Evolutionary conservation across 2,888 invertebrate species (phyloP), one percentile per base, ranked within the genome.

Genomic region (Cataglyphis cursor): DNA sequence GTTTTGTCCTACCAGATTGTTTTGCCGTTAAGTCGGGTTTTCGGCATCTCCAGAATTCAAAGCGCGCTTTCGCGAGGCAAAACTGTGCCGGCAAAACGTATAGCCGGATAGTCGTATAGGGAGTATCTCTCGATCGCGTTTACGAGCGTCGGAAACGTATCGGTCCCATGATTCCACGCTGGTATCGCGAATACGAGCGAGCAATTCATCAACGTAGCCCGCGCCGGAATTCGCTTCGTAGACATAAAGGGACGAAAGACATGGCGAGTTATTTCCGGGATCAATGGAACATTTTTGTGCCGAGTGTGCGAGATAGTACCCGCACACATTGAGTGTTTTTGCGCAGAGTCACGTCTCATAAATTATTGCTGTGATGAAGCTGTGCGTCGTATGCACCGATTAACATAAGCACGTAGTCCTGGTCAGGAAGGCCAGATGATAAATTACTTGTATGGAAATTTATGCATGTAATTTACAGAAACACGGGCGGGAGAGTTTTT

Each of bases 41-140:
- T 54, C 38, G 12, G 15, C 38, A 24, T 28, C 28, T 72, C 21
- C 18, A 24, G 59, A 72, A 80, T 80, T 72, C 59, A 80, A 44
- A 31, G 59, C 0, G 15, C n/a, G 12, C n/a, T 76, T 80, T 41
- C 41, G 10, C 54, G 28, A 38, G 21, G 41, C 57, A 57, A 78
- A 78, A 62, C 21, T 31, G 59, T 57, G 5, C 24, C 31, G 31
- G 41, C 57, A 38, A 78, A 59, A 78, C 57, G 57, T 57, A 44
- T 21, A 65, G 18, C 8, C 31, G 57, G 51, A 57, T 41, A 78
- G 54, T 44, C 41, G 57, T 21, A n/a, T 15, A 57, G 41, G 41
- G 62, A 62, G 62, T 76, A 75, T 81, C 78, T 75, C 38, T 57
- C 75, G 75, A 81, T 74, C 76, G 78, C 72, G 59, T 72, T 80